Percentiles rank a stretch among this genome's conserved stretches.
Conservation (phyloP, 1,140 invertebrate species). For the Lepidurus apus region DNA sequence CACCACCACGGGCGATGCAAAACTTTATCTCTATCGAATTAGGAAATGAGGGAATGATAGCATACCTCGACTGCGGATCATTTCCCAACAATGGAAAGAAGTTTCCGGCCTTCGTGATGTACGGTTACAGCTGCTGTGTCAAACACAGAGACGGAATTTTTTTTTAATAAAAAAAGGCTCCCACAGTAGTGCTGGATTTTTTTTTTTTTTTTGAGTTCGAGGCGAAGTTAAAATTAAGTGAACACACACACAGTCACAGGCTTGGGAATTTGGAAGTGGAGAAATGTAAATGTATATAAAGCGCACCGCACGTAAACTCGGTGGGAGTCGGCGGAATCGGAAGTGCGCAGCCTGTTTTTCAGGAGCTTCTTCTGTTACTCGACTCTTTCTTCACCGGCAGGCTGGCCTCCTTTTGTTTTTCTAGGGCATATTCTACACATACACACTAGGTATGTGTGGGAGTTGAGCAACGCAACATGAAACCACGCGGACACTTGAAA, state of each 20-base stretch:
- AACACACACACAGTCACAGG: background rate
- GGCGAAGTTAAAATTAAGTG: background rate
- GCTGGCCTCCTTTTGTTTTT: background rate
- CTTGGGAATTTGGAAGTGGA: background rate
- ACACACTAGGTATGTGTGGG: slow-evolving; percentile 17
- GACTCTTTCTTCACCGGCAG: slow-evolving; percentile 3
- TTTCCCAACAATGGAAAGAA: background rate
- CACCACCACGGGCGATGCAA: background rate
- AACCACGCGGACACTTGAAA: slow-evolving; percentile 21
- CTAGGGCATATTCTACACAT: background rate
- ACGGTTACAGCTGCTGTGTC: slow-evolving; percentile 4
- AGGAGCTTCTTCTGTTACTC: slow-evolving; percentile 11
- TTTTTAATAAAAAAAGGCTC: background rate
- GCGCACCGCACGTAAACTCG: slow-evolving; percentile 16
- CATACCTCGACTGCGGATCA: background rate
- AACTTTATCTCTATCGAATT: background rate
- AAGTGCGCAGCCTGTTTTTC: slow-evolving; percentile 8
- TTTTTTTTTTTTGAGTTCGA: background rate
- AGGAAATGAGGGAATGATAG: background rate
- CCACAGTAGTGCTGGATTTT: background rate
- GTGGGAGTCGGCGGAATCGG: slow-evolving; percentile 16
- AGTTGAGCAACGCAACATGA: background rate
- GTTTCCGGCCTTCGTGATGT: slow-evolving; percentile 6
- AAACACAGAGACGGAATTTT: background rate
- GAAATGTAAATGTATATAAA: slow-evolving; percentile 10